phyloP scores from a whole-genome alignment of 2,888 invertebrate genomes.

The Tinea trinotella region DNA sequence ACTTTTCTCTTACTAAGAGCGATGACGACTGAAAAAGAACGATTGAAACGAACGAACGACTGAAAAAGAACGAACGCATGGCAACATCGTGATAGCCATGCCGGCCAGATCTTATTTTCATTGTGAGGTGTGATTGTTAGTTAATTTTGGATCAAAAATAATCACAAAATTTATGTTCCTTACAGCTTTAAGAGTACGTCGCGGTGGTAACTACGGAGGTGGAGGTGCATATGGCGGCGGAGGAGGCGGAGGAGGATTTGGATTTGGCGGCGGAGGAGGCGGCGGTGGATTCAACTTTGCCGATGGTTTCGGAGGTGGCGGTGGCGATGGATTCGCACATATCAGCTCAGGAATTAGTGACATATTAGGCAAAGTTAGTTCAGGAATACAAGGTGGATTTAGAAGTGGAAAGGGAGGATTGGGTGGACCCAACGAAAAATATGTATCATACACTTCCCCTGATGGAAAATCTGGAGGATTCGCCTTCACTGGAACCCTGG shows the following conservation, averaged over 20 bases:
- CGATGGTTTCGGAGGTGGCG: neutral
- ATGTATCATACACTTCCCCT: constrained; percentile 47
- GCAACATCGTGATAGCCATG: too few species aligned
- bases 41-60: too few species aligned
- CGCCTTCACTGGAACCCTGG: constrained; percentile 51
- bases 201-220: constrained; percentile 14
- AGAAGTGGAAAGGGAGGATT: constrained; percentile 20
- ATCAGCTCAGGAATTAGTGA: constrained; percentile 5
- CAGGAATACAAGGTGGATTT: neutral
- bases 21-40: too few species aligned
- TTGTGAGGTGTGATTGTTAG: too few species aligned
- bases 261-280: constrained; percentile 32
- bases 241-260: constrained; percentile 21
- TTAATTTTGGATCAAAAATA: too few species aligned
- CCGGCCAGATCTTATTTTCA: too few species aligned
- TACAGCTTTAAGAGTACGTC: neutral
- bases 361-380: constrained; percentile 15
- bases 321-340: constrained; percentile 9
- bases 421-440: constrained; percentile 37
- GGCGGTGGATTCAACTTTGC: constrained; percentile 25
- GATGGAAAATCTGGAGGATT: constrained; percentile 62
- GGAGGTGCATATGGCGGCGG: constrained; percentile 1
- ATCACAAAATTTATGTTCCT: neutral
- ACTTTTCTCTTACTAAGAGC: too few species aligned
- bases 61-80: too few species aligned